Base-by-base conservation (phyloP, 2,113 vertebrate genomes). In the Mobula hypostoma region DNA sequence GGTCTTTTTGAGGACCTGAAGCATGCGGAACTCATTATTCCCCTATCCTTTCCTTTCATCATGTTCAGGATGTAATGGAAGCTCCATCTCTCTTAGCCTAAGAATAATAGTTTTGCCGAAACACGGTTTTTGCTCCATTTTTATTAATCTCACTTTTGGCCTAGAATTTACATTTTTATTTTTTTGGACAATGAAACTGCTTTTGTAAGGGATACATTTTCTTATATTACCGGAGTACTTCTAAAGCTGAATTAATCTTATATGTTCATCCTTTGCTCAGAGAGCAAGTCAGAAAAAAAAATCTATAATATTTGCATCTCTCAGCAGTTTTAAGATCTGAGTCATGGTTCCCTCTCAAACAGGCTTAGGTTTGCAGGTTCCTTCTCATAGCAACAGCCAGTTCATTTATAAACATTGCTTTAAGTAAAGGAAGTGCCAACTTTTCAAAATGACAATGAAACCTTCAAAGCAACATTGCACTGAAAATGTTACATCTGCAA, bases 321-420 rank as follows among this genome's bases (percentile, higher is more conserved):
- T 68, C 85, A 90, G 85, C 85, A 32, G 66, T 88, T 90, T 90
- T 29, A 66, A 85, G 14, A 66, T 40, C 61, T 90, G 61, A 90
- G 61, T 90, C 85, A 90, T 66, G 29, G 61, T 32, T 63, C 61
- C 58, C 85, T 66, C n/a, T 90, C 29, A 90, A 90, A 90, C 14
- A 32, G 17, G 85, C 61, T 66, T 66, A 90, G 61, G 61, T 66
- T n/a, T 90, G 85, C 85, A 66, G 40, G 61, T 32, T 90, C 32
- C 61, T 90, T 90, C 61, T 66, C 61, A 68, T 90, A 19, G 32
- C 61, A 32, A 66, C 17, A 66, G n/a, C 63, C 61, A 90, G 61
- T 90, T 90, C 61, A 68, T 90, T 90, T 90, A 90, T 90, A 90
- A 90, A 66, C 61, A 90, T 90, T 90, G 32, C 85, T 63, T 90